Evolutionary conservation across 1,140 invertebrate genomes (phyloP).

Genomic region (Sinonovacula constricta): DNA sequence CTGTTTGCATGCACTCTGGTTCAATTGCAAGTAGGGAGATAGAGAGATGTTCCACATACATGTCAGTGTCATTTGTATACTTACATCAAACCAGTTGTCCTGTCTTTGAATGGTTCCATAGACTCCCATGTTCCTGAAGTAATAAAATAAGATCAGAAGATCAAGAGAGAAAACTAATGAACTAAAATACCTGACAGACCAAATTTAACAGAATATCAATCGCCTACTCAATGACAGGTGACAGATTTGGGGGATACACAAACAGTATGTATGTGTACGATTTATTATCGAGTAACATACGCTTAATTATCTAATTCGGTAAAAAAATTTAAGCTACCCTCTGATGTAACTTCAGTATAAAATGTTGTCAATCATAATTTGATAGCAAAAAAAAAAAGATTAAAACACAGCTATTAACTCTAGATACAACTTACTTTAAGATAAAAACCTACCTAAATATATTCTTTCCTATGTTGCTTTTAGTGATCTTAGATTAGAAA

Average conservation of each 20-base stretch:
- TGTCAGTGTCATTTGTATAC: constrained; percentile 45
- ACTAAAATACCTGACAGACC: not conserved
- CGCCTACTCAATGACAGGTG: not conserved
- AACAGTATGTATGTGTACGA: no score
- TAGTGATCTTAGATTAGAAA: not conserved
- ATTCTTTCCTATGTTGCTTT: not conserved
- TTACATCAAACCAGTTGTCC: constrained; percentile 76
- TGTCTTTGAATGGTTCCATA: constrained; percentile 61
- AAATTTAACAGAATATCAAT: not conserved
- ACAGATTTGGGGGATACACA: not conserved
- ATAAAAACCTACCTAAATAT: no score
- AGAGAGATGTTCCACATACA: not conserved
- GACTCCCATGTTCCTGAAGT: constrained; percentile 57
- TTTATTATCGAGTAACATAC: no score
- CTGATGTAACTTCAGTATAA: no score
- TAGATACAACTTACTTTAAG: no score
- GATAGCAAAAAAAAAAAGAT: no score
- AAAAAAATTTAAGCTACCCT: no score
- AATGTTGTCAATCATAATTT: no score
- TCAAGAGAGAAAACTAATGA: not conserved
- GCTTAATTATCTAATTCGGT: no score
- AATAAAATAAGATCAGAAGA: constrained; percentile 10
- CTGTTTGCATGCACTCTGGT: not conserved
- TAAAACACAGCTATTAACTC: no score
- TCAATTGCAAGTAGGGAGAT: not conserved